Evolutionary conservation across 2,888 invertebrate species (phyloP), one percentile per base, ranked within the genome.

Genomic region (Cerceris ruficornis): DNA sequence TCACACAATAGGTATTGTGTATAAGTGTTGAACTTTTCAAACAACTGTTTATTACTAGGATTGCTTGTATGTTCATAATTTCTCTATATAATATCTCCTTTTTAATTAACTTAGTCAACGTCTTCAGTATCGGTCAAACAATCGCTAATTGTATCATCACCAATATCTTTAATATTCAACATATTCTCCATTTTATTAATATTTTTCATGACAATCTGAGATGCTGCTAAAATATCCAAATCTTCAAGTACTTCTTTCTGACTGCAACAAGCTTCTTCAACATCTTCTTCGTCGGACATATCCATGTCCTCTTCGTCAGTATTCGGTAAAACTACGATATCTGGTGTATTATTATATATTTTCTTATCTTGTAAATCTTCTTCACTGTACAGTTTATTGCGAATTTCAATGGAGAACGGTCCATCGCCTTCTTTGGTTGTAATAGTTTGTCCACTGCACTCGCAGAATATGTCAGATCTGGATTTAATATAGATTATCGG

Each of bases 371-470:
- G 9, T 1, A 67, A 58, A 2, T 43, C 5, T 9, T 76, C 59
- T 42, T 79, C 81, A 5, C 50, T 66, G 0, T 90, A 90, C 88
- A 92, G 88, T 77, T 90, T 89, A 72, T 90, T 91, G 69, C 92
- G 86, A 0, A 92, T 84, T 68, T 92, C 92, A 1, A 90, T 79
- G 2, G 92, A 92, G 49, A 92, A 92, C 0, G 92, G 92, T 0
- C 92, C 92, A 52, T 92, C 89, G 6, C 92, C 92, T 64, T 92
- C 92, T 68, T 91, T 92, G 0, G 92, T 91, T 0, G 88, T 92
- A 17, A 91, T 89, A 11, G 90, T 91, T 17, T 92, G 91, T 0
- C 90, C 92, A 43, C 87, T 84, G 43, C 90, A 90, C 2, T 91
- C 91, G 57, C 75, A 82, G 9, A 92, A 76, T 7, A 92, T 88